Percentiles rank a stretch among this genome's conserved stretches.
Evolutionary conservation across 2,797 vertebrate genomes (phyloP).

Genomic region (Enteromius viviparus): DNA sequence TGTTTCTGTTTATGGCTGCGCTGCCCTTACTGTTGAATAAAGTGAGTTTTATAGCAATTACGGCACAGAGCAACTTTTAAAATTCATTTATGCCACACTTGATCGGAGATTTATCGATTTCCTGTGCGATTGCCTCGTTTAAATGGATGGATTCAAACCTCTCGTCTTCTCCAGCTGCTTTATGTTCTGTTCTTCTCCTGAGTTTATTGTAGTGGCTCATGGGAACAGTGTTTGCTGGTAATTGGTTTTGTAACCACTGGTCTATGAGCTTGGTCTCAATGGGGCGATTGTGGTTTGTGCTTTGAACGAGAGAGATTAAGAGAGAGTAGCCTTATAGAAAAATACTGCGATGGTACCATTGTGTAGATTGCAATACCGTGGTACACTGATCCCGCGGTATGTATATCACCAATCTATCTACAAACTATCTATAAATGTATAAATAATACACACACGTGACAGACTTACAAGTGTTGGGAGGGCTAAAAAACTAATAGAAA

Average conservation of each 20-base stretch:
- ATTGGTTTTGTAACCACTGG: slow-evolving; percentile 38
- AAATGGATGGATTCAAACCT: slow-evolving; percentile 24
- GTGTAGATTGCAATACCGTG: background rate
- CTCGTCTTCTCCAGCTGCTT: slow-evolving; percentile 13
- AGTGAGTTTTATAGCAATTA: slow-evolving; percentile 17
- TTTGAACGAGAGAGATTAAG: slow-evolving; percentile 13
- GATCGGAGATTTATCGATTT: slow-evolving; percentile 33
- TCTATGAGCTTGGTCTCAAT: slow-evolving; percentile 6
- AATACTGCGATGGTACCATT: background rate
- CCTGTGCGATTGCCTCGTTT: background rate
- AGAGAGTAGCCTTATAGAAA: background rate
- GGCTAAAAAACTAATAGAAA: background rate
- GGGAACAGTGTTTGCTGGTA: slow-evolving; percentile 39
- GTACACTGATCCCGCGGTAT: too few relatives aligned
- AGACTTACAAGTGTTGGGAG: background rate
- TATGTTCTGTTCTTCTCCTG: slow-evolving; percentile 12
- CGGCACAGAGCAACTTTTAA: slow-evolving; percentile 1
- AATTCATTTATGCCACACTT: slow-evolving; percentile 33
- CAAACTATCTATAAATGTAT: too few relatives aligned
- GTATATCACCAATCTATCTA: too few relatives aligned
- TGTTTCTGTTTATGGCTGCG: slow-evolving; percentile 25
- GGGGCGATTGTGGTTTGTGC: slow-evolving; percentile 8
- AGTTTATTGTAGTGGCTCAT: slow-evolving; percentile 9
- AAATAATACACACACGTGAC: too few relatives aligned
- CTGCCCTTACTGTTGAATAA: background rate